Conservation (phyloP, 1,140 invertebrate species). For the Eumeta japonica region DNA sequence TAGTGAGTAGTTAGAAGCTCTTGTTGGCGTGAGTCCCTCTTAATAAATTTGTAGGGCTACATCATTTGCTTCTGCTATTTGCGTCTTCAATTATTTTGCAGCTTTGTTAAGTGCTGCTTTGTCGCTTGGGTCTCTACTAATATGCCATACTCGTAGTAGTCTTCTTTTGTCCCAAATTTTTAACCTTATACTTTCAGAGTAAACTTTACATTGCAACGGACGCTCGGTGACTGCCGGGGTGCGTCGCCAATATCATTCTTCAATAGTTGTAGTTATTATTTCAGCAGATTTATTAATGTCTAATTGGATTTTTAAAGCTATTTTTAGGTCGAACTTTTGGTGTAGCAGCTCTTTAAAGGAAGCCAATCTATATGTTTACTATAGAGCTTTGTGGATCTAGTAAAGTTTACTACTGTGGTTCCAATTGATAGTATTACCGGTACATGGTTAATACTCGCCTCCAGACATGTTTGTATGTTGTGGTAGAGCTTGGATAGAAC, state of each 20-base stretch:
- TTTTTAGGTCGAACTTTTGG: too few relatives aligned
- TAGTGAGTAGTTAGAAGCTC: conserved; percentile 10
- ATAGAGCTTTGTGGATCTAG: conserved; percentile 5
- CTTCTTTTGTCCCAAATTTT: conserved; percentile 9
- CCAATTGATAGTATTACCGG: too few relatives aligned
- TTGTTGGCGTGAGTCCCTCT: too few relatives aligned
- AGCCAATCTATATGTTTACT: conserved; percentile 13
- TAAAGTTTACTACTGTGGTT: neutral
- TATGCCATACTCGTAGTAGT: conserved; percentile 8
- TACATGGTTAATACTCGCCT: conserved; percentile 10
- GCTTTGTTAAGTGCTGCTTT: too few relatives aligned
- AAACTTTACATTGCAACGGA: neutral
- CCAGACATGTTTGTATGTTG: conserved; percentile 9
- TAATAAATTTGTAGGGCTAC: too few relatives aligned
- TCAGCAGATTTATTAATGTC: conserved; percentile 12
- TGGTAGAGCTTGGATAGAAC: conserved; percentile 13
- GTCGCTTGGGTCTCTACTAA: conserved; percentile 1
- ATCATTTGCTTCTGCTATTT: too few relatives aligned
- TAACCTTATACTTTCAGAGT: conserved; percentile 6
- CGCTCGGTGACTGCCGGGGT: too few relatives aligned
- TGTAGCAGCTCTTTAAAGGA: too few relatives aligned
- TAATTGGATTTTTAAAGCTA: too few relatives aligned
- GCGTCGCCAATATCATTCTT: conserved; percentile 8
- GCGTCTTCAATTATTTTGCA: too few relatives aligned
- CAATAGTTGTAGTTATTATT: too few relatives aligned